A percentile compares a stretch with the other conserved stretches of the same genome.
These are phyloP conservation scores for Rousettus leschenaultii DNA, from an alignment of 2,113 vertebrate genomes.

Conservation along the genomic window DNA sequence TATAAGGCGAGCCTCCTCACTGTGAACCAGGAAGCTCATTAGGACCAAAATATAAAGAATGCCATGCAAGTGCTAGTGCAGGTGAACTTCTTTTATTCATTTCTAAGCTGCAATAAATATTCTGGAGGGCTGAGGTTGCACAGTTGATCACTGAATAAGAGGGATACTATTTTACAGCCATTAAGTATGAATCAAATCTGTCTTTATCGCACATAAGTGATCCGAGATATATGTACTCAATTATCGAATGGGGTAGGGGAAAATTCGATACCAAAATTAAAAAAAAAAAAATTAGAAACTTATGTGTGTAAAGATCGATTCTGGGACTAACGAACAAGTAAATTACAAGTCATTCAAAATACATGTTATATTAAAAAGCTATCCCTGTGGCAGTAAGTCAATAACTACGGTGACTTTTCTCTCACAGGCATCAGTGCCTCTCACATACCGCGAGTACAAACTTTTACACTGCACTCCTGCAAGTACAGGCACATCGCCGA, in stretches of 20 bases:
- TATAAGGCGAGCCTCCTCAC: not conserved
- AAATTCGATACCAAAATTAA: not conserved
- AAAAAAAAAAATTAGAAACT: not conserved
- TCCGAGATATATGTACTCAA: not conserved
- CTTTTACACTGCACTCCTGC: not conserved
- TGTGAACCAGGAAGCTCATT: not conserved
- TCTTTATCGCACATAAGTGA: not conserved
- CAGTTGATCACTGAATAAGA: not conserved
- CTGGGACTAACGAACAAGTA: not conserved
- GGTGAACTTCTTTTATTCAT: not conserved
- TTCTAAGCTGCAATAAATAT: not conserved
- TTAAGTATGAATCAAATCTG: not conserved
- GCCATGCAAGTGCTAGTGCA: not conserved
- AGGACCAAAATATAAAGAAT: not conserved
- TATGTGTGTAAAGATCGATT: not conserved
- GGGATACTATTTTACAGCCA: not conserved
- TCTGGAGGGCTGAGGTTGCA: not conserved
- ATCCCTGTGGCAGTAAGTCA: not conserved
- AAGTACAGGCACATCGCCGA: not conserved
- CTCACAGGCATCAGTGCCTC: not conserved
- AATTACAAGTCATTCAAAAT: not conserved
- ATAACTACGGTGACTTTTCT: not conserved
- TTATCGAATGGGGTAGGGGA: not conserved
- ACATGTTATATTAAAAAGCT: not conserved
- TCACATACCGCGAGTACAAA: rapidly evolving